These are phyloP conservation scores for Pycnomerus fuliginosus DNA, from an alignment of 2,888 invertebrate genomes.

Conservation along the genomic window DNA sequence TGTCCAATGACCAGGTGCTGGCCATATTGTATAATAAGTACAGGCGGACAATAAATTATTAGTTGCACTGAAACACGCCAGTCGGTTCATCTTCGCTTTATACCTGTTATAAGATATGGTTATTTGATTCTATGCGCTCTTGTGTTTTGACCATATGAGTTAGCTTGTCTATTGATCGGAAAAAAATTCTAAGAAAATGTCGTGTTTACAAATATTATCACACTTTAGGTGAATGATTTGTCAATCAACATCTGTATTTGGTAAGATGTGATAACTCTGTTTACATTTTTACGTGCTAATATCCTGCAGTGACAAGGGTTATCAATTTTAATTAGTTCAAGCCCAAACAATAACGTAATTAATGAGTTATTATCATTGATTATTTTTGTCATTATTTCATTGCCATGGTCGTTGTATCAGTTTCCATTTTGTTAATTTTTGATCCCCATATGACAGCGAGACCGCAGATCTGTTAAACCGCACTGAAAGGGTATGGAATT, in stretches of 20 bases:
- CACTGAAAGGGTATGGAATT: constrained; percentile 39
- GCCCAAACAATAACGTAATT: constrained; percentile 13
- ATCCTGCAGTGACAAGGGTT: constrained; percentile 9
- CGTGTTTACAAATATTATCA: constrained; percentile 9
- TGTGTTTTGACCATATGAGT: constrained; percentile 34
- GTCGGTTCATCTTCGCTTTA: constrained; percentile 33
- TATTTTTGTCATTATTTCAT: too few species aligned
- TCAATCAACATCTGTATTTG: constrained; percentile 11
- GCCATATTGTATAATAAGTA: constrained; percentile 43
- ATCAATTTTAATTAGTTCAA: constrained; percentile 16
- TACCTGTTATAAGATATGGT: constrained; percentile 34
- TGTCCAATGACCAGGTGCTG: constrained; percentile 43
- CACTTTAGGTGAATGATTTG: constrained; percentile 16
- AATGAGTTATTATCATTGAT: too few species aligned
- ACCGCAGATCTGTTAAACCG: constrained; percentile 49
- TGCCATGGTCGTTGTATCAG: too few species aligned
- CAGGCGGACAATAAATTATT: constrained; percentile 40
- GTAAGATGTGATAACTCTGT: constrained; percentile 12
- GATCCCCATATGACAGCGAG: constrained; percentile 47
- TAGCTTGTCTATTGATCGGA: constrained; percentile 21
- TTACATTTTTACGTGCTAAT: constrained; percentile 15
- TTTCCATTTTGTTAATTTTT: too few species aligned
- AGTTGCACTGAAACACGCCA: constrained; percentile 33
- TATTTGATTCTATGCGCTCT: constrained; percentile 34
- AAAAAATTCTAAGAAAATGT: constrained; percentile 7